Base-by-base conservation (phyloP, 2,888 invertebrate genomes). In the Melanotus villosus region DNA sequence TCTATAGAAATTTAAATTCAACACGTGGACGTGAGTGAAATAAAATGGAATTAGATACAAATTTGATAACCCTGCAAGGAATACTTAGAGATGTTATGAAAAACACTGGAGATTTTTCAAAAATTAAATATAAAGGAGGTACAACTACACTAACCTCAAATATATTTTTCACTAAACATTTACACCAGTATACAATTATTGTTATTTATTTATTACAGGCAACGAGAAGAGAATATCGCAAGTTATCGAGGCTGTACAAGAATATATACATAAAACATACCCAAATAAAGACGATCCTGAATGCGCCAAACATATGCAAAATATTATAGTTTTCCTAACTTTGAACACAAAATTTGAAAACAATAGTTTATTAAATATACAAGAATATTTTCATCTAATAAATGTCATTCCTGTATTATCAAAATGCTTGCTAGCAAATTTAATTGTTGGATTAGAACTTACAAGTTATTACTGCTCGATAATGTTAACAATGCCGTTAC, bases 101-200 rank as follows among this genome's bases (percentile, higher is more conserved):
- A 71, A 71, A 68, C 7, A 74, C 71, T 16, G 81, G 80, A 6
- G 77, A 78, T 59, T 79, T 84, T 65, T 74, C 75, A 4, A 80
- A 76, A 77, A 80, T 83, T 36, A 78, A 76, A 72, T 77, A 80
- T 60, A 78, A 72, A 77, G 81, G 80, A 75, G 84, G 84, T 83
- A 77, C 56, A 43, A 65, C 9, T 10, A n/a, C 52, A 41, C n/a
- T 16, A 26, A 18, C 18, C 41, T 18, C 12, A 18, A 41, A 41
- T 41, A 6, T 12, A 41, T 4, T 14, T 12, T 34, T 34, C 32
- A 26, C 4, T 26, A 26, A 5, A n/a, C n/a, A n/a, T n/a, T n/a
- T n/a, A n/a, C n/a, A n/a, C n/a, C n/a, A n/a, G n/a, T n/a, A n/a
- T n/a, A n/a, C n/a, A n/a, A n/a, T 41, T 41, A 16, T 30, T 7